Evolutionary conservation across 2,797 vertebrate species (phyloP).

Genomic region (Telmatherina bonti): DNA sequence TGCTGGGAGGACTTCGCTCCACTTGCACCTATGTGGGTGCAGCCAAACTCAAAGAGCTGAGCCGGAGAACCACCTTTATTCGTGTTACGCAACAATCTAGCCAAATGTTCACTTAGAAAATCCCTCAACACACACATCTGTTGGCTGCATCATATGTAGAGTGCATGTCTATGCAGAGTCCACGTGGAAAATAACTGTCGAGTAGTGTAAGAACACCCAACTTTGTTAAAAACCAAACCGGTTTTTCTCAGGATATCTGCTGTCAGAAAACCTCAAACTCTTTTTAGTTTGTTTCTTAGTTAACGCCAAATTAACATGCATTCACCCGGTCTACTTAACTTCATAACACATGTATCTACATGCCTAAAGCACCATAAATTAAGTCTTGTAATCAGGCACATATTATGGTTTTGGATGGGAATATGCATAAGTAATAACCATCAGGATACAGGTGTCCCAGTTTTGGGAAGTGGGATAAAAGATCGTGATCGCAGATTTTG

Average conservation of each 20-base stretch:
- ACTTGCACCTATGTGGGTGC: constrained; percentile 99
- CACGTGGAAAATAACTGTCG: not conserved
- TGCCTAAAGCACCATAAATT: constrained; percentile 7
- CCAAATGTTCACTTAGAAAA: constrained; percentile 87
- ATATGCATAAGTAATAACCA: not conserved
- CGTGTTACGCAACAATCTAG: constrained; percentile 98
- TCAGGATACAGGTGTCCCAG: not conserved
- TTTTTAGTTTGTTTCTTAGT: constrained; percentile 28
- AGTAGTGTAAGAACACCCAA: constrained; percentile 6
- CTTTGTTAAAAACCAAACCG: constrained; percentile 18
- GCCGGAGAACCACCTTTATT: constrained; percentile 96
- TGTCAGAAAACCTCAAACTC: constrained; percentile 29
- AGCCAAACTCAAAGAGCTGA: constrained; percentile 97
- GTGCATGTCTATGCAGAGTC: constrained; percentile 20
- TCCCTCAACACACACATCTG: not conserved
- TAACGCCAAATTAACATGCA: constrained; percentile 36
- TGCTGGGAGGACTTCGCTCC: constrained; percentile 94
- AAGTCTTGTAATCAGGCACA: not conserved
- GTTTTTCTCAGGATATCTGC: constrained; percentile 69
- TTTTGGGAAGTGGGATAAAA: not conserved
- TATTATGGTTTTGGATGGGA: constrained; percentile 3
- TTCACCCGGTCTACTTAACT: constrained; percentile 17
- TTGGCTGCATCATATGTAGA: constrained; percentile 12
- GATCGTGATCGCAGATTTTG: not conserved
- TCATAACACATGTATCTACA: constrained; percentile 36